These are phyloP conservation scores for Cynaeus angustus DNA, from an alignment of 2,888 invertebrate genomes.

Conservation along the genomic window DNA sequence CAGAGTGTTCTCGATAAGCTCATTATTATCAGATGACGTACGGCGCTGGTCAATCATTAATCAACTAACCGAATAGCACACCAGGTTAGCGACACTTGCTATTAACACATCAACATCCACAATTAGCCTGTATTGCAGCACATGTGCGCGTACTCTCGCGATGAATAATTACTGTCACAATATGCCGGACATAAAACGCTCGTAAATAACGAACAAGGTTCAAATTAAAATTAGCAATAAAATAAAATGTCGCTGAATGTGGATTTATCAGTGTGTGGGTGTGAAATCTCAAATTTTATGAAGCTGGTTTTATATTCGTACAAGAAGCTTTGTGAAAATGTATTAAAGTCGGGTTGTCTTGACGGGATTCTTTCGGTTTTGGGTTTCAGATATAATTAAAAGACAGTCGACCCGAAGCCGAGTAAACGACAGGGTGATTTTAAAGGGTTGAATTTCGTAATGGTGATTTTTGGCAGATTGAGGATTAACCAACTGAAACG, in stretches of 20 bases:
- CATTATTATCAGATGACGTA: constrained; percentile 56
- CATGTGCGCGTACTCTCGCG: constrained; percentile 34
- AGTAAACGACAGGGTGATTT: constrained; percentile 7
- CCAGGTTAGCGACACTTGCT: constrained; percentile 56
- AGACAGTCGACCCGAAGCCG: constrained; percentile 21
- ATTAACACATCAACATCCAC: constrained; percentile 57
- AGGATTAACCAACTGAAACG: no score
- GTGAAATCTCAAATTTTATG: constrained; percentile 8
- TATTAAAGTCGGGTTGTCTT: not conserved
- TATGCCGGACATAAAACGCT: constrained; percentile 33
- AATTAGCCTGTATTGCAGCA: constrained; percentile 48
- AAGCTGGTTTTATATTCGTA: constrained; percentile 4
- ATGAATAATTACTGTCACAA: constrained; percentile 42
- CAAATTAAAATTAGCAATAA: constrained; percentile 14
- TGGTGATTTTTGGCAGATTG: not conserved
- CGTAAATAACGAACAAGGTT: constrained; percentile 36
- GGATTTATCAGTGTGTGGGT: not conserved
- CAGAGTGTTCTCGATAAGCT: constrained; percentile 52
- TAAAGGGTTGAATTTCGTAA: not conserved
- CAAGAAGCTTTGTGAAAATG: not conserved
- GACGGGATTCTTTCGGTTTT: constrained; percentile 13
- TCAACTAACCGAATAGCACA: constrained; percentile 56
- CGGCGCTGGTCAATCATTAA: constrained; percentile 58
- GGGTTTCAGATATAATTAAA: constrained; percentile 17
- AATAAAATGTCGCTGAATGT: constrained; percentile 14